Base-by-base conservation (phyloP, 1,140 invertebrate species). In the Periplaneta americana region DNA sequence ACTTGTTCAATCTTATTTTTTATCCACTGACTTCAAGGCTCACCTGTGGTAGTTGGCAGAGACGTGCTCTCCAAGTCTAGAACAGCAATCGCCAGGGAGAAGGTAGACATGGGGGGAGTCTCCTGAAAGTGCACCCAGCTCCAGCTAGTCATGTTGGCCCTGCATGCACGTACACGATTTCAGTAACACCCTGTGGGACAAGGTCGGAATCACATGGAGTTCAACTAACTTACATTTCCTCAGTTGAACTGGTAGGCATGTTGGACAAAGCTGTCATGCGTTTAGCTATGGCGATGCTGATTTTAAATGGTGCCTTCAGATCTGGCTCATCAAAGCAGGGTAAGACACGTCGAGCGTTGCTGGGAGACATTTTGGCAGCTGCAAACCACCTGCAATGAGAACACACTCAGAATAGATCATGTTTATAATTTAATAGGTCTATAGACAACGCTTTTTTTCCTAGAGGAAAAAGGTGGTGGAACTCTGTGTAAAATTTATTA, bases 251-350 rank as follows among this genome's bases (percentile, higher is more conserved):
- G 0, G 93, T 82, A 1, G 91, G 92, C 80, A 90, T 94, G 83
- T 95, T 95, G 22, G 93, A 92, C 3, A 93, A 84, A 0, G 92
- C 91, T 0, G 88, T 87, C 89, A 92, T 92, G 37, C 89, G 87
- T 76, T 87, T 89, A 0, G 92, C 92, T 32, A 92, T 89, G 0
- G 91, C 90, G 1, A 96, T 90, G 28, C 90, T 93, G 0, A 95
- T 87, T 48, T 91, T 89, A 84, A 95, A 93, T 2, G 91, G 92
- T 0, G 92, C 91, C 89, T 98, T 98, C 83, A 95, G 92, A 2
- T 88, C 91, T 0, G 97, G 97, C 86, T 98, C 96, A 87, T 99
- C 97, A 87, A 98, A 97, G 86, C 97, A 98, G 0, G 98, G 98
- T 87, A 98, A 98, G 78, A 97, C 91, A 36, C 92, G 91, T 33